Evolutionary conservation across 2,888 invertebrate genomes (phyloP).

Genomic region (Ditylenchus weischeri): DNA sequence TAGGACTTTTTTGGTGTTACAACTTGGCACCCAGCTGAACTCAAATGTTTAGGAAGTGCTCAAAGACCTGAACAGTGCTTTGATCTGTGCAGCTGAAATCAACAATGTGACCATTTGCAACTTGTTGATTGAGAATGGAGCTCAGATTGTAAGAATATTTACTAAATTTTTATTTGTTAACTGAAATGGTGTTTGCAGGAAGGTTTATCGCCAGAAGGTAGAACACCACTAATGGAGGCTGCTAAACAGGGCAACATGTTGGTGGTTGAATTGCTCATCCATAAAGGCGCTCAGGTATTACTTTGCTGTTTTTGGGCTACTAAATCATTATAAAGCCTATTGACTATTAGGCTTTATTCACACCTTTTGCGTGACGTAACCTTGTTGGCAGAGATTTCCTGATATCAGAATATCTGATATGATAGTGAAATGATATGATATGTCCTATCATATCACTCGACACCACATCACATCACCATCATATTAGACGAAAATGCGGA

Average conservation of each 20-base stretch:
- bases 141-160: slow-evolving; percentile 69
- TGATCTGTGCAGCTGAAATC: slow-evolving; percentile 97
- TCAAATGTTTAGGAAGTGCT: slow-evolving; percentile 23
- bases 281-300: slow-evolving; percentile 72
- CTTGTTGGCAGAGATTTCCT: no score
- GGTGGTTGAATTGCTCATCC: slow-evolving; percentile 90
- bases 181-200: slow-evolving; percentile 15
- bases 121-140: slow-evolving; percentile 81
- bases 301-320: no score
- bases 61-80: slow-evolving; percentile 70
- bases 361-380: no score
- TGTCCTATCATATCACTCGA: no score
- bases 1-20: neutral
- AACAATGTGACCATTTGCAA: slow-evolving; percentile 96
- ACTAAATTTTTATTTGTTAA: slow-evolving; percentile 31
- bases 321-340: no score
- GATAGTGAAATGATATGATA: no score
- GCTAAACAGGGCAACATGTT: slow-evolving; percentile 91
- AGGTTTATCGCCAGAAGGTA: slow-evolving; percentile 71
- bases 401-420: no score
- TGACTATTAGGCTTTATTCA: no score
- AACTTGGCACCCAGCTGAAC: neutral
- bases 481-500: no score
- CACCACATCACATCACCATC: no score
- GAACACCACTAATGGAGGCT: slow-evolving; percentile 97